A percentile compares a stretch with the other conserved stretches of the same genome.
Conservation (phyloP, 2,888 invertebrate genomes). For the Laspeyria flexula region DNA sequence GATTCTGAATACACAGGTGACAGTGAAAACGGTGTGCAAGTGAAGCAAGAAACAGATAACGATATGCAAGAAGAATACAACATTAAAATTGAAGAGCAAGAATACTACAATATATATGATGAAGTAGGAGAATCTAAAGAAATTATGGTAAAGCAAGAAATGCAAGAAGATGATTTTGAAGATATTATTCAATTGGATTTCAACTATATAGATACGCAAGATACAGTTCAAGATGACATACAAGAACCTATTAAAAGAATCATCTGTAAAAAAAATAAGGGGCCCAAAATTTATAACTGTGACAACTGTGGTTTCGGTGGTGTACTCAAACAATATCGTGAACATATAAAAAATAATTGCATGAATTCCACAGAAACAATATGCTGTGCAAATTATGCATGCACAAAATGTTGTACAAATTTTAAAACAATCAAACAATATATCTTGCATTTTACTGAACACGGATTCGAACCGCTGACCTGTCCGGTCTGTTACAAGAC, state of each 20-base stretch:
- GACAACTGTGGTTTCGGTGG: constrained; percentile 29
- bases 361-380: background rate
- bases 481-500: constrained; percentile 52
- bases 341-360: constrained; percentile 17
- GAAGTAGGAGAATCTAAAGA: background rate
- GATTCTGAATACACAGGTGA: background rate
- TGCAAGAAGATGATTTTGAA: constrained; percentile 21
- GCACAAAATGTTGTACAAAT: constrained; percentile 38
- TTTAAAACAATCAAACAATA: constrained; percentile 37
- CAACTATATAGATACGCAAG: constrained; percentile 2
- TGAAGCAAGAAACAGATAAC: background rate
- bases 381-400: constrained; percentile 9
- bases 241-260: background rate
- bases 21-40: background rate
- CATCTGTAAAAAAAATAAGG: background rate
- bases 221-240: background rate
- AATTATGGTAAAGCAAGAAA: constrained; percentile 14
- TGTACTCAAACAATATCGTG: constrained; percentile 23
- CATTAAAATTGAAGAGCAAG: background rate
- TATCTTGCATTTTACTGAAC: constrained; percentile 45
- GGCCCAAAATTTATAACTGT: constrained; percentile 36
- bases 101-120: background rate
- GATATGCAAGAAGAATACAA: background rate
- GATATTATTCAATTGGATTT: constrained; percentile 31
- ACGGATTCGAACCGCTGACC: constrained; percentile 8